Conservation (phyloP, 1,140 invertebrate species). For the Pogonomyrmex californicus region DNA sequence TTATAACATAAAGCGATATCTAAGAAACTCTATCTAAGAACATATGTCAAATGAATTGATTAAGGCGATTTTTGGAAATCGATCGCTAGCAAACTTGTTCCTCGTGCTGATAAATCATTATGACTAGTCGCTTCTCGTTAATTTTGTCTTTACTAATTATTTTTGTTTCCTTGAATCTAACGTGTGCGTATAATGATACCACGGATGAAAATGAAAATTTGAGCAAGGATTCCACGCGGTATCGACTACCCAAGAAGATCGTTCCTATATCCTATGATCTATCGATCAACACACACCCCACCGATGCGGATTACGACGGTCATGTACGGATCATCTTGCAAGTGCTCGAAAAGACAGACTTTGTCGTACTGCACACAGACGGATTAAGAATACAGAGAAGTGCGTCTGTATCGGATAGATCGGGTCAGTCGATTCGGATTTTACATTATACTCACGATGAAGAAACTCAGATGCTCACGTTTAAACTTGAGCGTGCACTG, state of each 20-base stretch:
- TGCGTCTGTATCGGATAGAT: constrained; percentile 46
- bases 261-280: constrained; percentile 73
- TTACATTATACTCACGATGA: constrained; percentile 53
- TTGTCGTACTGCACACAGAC: constrained; percentile 70
- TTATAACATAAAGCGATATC: constrained; percentile 3
- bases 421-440: constrained; percentile 40
- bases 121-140: background rate
- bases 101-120: background rate
- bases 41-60: background rate
- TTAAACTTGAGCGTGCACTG: constrained; percentile 57
- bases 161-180: background rate
- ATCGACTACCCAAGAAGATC: constrained; percentile 73
- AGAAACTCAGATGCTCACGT: constrained; percentile 72
- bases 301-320: constrained; percentile 72
- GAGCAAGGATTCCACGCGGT: background rate
- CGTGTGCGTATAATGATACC: background rate
- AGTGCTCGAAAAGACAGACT: constrained; percentile 55
- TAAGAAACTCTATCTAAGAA: background rate
- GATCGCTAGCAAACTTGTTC: background rate
- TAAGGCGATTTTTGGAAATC: background rate
- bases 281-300: constrained; percentile 65
- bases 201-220: background rate
- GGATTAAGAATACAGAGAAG: constrained; percentile 62
- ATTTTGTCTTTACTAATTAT: background rate
- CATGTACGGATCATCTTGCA: constrained; percentile 62